A percentile compares a stretch with the other conserved stretches of the same genome.
Evolutionary conservation across 2,113 vertebrate genomes (phyloP).

Genomic region (Myiopsitta monachus): DNA sequence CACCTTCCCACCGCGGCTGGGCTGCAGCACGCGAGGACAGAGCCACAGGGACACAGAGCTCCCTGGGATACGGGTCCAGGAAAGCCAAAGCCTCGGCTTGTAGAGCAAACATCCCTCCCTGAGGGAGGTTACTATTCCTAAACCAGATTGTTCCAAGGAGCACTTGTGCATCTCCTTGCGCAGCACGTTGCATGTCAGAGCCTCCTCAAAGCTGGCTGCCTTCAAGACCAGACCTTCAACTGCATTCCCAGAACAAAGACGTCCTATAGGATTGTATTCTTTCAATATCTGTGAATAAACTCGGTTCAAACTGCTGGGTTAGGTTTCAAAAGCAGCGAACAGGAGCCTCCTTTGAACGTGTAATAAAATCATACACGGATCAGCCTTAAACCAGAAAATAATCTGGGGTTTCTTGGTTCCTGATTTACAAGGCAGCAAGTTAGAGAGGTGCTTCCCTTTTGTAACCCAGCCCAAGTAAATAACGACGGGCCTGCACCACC

Average conservation of each 20-base stretch:
- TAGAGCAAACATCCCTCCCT: background rate
- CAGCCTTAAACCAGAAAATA: background rate
- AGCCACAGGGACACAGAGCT: fast-evolving
- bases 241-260: background rate
- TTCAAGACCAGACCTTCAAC: background rate
- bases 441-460: background rate
- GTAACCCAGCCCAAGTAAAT: background rate
- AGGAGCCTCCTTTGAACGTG: background rate
- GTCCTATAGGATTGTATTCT: background rate
- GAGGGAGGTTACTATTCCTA: background rate
- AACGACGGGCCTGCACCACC: background rate
- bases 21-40: fast-evolving
- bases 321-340: background rate
- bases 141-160: fast-evolving
- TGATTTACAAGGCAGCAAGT: background rate
- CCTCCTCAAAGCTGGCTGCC: background rate
- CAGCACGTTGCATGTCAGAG: fast-evolving
- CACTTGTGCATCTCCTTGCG: background rate
- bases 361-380: background rate
- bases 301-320: background rate
- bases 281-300: background rate
- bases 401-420: background rate
- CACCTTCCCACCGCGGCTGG: fast-evolving
- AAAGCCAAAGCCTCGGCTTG: fast-evolving
- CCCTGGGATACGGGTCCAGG: background rate